These are phyloP conservation scores for Parambassis ranga DNA, from an alignment of 2,797 vertebrate species.

Conservation along the genomic window DNA sequence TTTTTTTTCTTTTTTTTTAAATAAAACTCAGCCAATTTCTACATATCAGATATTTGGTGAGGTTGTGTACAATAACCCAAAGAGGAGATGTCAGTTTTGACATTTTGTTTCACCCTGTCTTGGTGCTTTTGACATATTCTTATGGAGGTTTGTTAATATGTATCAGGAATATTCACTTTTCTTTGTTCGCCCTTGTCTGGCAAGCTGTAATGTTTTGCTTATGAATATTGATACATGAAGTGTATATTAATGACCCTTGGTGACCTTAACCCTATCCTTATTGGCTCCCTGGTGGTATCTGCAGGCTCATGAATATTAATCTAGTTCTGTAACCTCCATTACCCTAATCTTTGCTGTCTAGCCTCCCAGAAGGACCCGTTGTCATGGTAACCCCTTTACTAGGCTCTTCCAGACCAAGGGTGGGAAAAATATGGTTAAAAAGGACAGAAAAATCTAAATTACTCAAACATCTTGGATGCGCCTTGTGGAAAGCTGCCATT, in stretches of 20 bases:
- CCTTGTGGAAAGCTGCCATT: slow-evolving; percentile 35
- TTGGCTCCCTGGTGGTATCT: slow-evolving; percentile 86
- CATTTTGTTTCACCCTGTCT: slow-evolving; percentile 64
- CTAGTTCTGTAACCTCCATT: slow-evolving; percentile 88
- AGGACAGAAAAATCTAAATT: slow-evolving; percentile 67
- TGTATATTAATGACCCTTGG: slow-evolving; percentile 89
- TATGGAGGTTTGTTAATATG: slow-evolving; percentile 83
- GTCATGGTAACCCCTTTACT: slow-evolving; percentile 86
- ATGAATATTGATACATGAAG: slow-evolving; percentile 90
- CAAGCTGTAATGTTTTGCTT: slow-evolving; percentile 89
- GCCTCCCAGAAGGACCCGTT: slow-evolving; percentile 86
- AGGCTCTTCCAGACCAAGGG: slow-evolving; percentile 80
- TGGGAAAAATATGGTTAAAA: slow-evolving; percentile 78
- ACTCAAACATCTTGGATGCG: slow-evolving; percentile 53
- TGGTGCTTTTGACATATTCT: slow-evolving; percentile 75
- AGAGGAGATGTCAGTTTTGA: slow-evolving; percentile 58
- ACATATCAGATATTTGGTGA: slow-evolving; percentile 39
- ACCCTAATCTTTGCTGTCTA: slow-evolving; percentile 90
- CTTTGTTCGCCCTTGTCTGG: slow-evolving; percentile 88
- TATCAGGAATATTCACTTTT: slow-evolving; percentile 85
- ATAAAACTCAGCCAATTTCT: slow-evolving; percentile 26
- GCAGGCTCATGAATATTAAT: slow-evolving; percentile 89
- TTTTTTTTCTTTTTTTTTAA: slow-evolving; percentile 21
- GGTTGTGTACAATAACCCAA: slow-evolving; percentile 46
- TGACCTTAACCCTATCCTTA: slow-evolving; percentile 90